phyloP scores from a whole-genome alignment of 1,140 invertebrate species.

The Drosophila ogumai region DNA sequence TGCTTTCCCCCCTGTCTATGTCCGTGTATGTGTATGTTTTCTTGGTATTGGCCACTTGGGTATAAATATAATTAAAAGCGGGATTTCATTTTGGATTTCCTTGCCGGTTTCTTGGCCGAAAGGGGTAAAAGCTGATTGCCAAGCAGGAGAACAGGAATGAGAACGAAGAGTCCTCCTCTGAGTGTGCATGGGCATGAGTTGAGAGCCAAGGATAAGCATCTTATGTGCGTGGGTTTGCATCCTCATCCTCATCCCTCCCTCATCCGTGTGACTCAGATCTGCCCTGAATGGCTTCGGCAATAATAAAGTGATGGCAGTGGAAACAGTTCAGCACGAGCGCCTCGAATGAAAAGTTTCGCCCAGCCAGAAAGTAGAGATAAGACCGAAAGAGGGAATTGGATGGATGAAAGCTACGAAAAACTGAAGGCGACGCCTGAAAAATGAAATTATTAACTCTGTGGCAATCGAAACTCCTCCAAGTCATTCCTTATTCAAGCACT shows the following conservation, averaged over 20 bases:
- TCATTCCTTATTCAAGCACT: not conserved
- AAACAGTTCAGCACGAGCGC: conserved; percentile 47
- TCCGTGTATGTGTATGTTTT: conserved; percentile 18
- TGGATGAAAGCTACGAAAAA: conserved; percentile 19
- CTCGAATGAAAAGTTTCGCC: conserved; percentile 35
- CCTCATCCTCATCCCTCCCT: not conserved
- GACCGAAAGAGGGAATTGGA: conserved; percentile 21
- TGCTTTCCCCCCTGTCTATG: too few species aligned
- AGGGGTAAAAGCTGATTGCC: conserved; percentile 67
- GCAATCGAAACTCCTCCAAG: conserved; percentile 2
- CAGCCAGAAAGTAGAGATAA: conserved; percentile 20
- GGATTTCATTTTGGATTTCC: conserved; percentile 65
- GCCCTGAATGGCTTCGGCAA: conserved; percentile 44
- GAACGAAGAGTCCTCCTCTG: conserved; percentile 11
- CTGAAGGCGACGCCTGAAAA: conserved; percentile 4
- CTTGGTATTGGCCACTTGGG: conserved; percentile 70
- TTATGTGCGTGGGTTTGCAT: conserved; percentile 35
- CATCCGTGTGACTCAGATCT: conserved; percentile 27
- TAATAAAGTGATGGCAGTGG: conserved; percentile 50
- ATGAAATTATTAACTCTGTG: conserved; percentile 11
- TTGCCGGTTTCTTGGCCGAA: conserved; percentile 27
- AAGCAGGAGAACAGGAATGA: conserved; percentile 14
- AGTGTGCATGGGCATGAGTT: conserved; percentile 23
- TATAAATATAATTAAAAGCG: conserved; percentile 78
- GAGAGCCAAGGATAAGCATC: conserved; percentile 62